A percentile compares a stretch with the other conserved stretches of the same genome.
These are phyloP conservation scores for Cynopterus sphinx DNA, from an alignment of 2,797 vertebrate species.

Conservation along the genomic window DNA sequence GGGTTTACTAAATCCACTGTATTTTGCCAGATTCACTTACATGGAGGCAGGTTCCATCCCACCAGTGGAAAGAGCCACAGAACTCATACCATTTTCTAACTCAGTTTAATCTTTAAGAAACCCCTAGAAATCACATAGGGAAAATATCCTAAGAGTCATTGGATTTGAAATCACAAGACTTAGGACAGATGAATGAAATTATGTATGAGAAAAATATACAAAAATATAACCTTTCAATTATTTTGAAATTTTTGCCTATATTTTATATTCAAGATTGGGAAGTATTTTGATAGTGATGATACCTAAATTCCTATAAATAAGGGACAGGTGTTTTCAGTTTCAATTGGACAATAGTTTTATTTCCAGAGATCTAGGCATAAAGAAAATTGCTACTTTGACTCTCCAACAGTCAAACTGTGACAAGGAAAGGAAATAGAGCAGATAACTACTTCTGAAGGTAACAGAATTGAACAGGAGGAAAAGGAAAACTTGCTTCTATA, in stretches of 20 bases:
- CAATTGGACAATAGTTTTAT: conserved; percentile 3
- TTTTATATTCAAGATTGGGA: conserved; percentile 8
- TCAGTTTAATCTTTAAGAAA: conserved; percentile 38
- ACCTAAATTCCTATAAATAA: conserved; percentile 18
- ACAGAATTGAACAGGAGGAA: background rate
- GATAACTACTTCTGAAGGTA: background rate
- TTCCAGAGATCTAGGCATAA: background rate
- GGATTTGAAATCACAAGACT: conserved; percentile 9
- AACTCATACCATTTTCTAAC: background rate
- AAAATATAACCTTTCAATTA: conserved; percentile 26
- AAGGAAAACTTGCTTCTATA: conserved; percentile 26
- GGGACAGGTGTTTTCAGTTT: background rate
- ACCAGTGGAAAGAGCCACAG: background rate
- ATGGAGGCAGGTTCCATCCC: background rate
- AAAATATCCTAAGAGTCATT: background rate
- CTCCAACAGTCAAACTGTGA: background rate
- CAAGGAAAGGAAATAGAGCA: background rate
- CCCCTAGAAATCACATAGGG: background rate
- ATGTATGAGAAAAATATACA: background rate
- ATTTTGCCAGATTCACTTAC: background rate
- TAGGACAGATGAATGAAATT: conserved; percentile 1
- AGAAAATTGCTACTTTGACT: background rate
- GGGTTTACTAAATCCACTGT: background rate
- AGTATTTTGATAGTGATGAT: background rate
- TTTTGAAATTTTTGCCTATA: background rate